Percentiles rank a stretch among this genome's conserved stretches.
Conservation (phyloP, 2,113 vertebrate species). For the Galeopterus variegatus region DNA sequence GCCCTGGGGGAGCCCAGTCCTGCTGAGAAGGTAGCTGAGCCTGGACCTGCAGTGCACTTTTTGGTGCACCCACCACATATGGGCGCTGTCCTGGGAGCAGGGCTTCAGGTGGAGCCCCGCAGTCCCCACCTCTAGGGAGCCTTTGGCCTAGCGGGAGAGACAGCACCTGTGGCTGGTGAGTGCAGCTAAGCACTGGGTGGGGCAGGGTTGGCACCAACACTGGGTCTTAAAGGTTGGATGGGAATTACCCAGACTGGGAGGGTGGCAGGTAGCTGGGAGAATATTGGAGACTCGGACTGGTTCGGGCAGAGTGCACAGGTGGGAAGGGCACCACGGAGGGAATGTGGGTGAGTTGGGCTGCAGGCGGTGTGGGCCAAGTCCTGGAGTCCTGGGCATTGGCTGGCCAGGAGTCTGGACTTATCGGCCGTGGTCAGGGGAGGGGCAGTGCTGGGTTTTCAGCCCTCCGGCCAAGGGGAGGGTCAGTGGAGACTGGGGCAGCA, state of each 20-base stretch:
- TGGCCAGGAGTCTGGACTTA: background rate
- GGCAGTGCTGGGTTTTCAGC: background rate
- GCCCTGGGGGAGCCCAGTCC: background rate
- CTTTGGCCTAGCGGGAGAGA: background rate
- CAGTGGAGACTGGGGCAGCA: background rate
- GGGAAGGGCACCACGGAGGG: too few relatives aligned
- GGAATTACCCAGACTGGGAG: rapidly evolving
- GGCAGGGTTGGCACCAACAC: rapidly evolving
- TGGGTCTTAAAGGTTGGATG: background rate
- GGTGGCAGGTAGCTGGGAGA: background rate
- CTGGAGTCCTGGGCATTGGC: background rate
- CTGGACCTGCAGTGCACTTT: background rate
- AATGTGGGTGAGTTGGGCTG: too few relatives aligned
- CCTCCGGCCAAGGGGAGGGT: background rate
- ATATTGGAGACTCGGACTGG: rapidly evolving
- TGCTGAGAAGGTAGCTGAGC: rapidly evolving
- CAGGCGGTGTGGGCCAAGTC: background rate
- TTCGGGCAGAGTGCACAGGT: too few relatives aligned
- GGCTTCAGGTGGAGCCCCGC: rapidly evolving
- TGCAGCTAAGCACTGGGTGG: rapidly evolving
- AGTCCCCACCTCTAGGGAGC: background rate
- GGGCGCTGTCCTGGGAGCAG: background rate
- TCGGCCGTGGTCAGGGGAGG: background rate
- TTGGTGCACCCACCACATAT: rapidly evolving
- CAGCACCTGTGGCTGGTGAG: background rate